Evolutionary conservation across 2,888 invertebrate genomes (phyloP).

Genomic region (Trissolcus japonicus): DNA sequence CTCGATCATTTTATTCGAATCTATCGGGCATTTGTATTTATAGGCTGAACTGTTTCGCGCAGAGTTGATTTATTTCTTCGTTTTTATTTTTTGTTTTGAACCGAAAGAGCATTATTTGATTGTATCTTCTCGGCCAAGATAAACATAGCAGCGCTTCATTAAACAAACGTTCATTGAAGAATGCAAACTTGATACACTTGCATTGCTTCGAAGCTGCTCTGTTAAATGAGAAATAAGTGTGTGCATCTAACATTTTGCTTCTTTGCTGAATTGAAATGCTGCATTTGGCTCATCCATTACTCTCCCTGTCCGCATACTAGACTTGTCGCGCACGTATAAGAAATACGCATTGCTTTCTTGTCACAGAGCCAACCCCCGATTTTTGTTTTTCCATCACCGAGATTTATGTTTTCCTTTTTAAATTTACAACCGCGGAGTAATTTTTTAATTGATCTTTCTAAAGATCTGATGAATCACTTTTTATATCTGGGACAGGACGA

Average conservation of each 20-base stretch:
- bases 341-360: slow-evolving; percentile 54
- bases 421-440: slow-evolving; percentile 34
- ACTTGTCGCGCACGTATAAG: slow-evolving; percentile 52
- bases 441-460: slow-evolving; percentile 26
- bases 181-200: slow-evolving; percentile 58
- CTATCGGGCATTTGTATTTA: background rate
- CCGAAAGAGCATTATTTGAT: slow-evolving; percentile 28
- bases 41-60: background rate
- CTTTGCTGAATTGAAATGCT: slow-evolving; percentile 56
- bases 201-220: slow-evolving; percentile 50
- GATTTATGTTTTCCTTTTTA: slow-evolving; percentile 51
- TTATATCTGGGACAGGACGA: too few relatives aligned
- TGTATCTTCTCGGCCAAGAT: slow-evolving; percentile 31
- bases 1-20: too few relatives aligned
- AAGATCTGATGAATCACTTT: background rate
- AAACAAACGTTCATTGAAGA: slow-evolving; percentile 55
- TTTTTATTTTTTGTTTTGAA: too few relatives aligned
- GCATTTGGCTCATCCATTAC: slow-evolving; percentile 58
- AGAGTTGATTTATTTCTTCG: background rate
- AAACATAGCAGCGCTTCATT: slow-evolving; percentile 52
- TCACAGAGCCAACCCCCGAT: slow-evolving; percentile 47
- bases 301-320: slow-evolving; percentile 58
- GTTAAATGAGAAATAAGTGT: slow-evolving; percentile 57
- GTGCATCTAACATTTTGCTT: slow-evolving; percentile 45
- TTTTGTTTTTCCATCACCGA: slow-evolving; percentile 32